Base-by-base conservation (phyloP, 2,797 vertebrate genomes). In the Anguilla anguilla region DNA sequence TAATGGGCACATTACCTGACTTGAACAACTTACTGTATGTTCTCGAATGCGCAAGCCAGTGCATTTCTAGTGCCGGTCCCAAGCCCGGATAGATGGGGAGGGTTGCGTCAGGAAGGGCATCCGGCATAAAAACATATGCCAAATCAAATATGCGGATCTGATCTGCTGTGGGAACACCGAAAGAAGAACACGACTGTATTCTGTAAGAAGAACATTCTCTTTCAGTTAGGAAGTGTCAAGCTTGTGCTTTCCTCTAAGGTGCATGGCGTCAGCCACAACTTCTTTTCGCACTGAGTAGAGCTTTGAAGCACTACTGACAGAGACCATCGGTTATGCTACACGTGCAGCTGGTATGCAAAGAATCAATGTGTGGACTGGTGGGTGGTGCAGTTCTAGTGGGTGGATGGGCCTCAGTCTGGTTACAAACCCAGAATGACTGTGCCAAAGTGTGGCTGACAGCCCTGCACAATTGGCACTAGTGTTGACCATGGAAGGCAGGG, bases 201-300 rank as follows among this genome's bases (percentile, higher is more conserved):
- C 59, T 64, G 59, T n/a, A n/a, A n/a, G n/a, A n/a, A n/a, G 59
- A n/a, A 64, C 59, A 64, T 64, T 64, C 59, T 64, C 59, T 64
- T 64, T 64, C 59, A 64, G 19, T 64, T 64, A 4, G 59, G 59
- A 64, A 64, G 17, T 17, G 17, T 17, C 17, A 25, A 64, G 17
- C 17, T 6, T 17, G 59, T 22, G 59, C 51, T 53, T 4, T 19
- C 57, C 64, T n/a, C 64, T n/a, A 69, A 9, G 7, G 64, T 28
- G n/a, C 25, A 69, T 28, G 64, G 25, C 4, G 64, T 69, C n/a
- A 69, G 64, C 64, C 64, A 28, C 64, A 5, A 69, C 25, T n/a
- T 28, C 22, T n/a, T n/a, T 25, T 67, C 64, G 0, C 64, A 1
- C 1, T 25, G 64, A 67, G 5, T n/a, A 9, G 64, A 2, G 22